Base-by-base conservation (phyloP, 1,140 invertebrate genomes). In the Panagrolaimus sp. region DNA sequence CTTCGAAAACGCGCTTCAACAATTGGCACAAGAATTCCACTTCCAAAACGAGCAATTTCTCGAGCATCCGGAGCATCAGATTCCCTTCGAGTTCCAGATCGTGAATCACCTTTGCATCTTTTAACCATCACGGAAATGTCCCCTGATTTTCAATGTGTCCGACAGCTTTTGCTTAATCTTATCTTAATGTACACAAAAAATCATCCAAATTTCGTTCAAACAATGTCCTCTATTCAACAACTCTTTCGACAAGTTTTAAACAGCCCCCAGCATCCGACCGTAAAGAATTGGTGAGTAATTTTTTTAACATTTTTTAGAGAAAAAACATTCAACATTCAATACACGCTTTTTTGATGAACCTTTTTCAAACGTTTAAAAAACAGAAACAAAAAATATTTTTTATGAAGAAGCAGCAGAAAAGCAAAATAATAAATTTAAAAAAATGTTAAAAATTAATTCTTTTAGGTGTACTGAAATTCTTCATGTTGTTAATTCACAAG, bases 121-220 rank as follows among this genome's bases (percentile, higher is more conserved):
- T 62, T 83, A 20, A 69, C 71, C 31, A 79, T 79, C 42, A 78
- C 70, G 16, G 80, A 82, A 71, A 82, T 82, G 80, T 80, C 69
- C 48, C 80, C 80, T 9, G 80, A 82, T 62, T 82, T 82, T 70
- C 81, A 83, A 67, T 83, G 81, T 75, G 71, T 82, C 20, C 72
- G 80, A 14, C 81, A 83, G 63, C 71, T 82, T 1, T 68, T 82
- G 45, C 63, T 83, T 11, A 83, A 82, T 61, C 67, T 81, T 5
- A 62, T 81, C 9, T 68, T 67, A 48, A 78, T 83, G 47, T 83
- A 78, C 67, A 76, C 70, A 3, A 75, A 75, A 46, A 74, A 77
- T 65, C 74, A 82, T 53, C 43, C 45, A 27, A 80, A 74, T 65
- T 77, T 82, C 43, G 79, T 83, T 27, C 46, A 72, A 14, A 83